Evolutionary conservation across 2,888 invertebrate genomes (phyloP).

Genomic region (Antitype chi): DNA sequence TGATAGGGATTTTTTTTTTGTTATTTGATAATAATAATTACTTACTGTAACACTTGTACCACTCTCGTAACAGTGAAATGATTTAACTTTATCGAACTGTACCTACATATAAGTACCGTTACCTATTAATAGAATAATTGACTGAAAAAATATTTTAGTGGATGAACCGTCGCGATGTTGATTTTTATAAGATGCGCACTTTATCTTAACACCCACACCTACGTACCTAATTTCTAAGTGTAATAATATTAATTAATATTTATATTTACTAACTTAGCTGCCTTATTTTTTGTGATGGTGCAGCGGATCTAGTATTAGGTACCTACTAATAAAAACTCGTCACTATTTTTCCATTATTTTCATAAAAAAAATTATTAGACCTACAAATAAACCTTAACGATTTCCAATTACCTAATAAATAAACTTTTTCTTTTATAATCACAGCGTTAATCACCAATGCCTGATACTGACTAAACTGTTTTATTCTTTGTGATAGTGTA

Average conservation of each 20-base stretch:
- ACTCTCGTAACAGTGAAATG: too few species aligned
- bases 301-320: not conserved
- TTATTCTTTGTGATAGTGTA: not conserved
- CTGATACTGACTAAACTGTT: not conserved
- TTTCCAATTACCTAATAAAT: too few species aligned
- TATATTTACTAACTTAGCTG: not conserved
- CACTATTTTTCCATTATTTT: not conserved
- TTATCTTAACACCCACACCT: not conserved
- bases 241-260: not conserved
- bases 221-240: not conserved
- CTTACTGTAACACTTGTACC: not conserved
- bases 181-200: not conserved
- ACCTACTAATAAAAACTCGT: too few species aligned
- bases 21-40: slow-evolving; percentile 23
- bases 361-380: not conserved
- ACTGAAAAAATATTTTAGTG: not conserved
- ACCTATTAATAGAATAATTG: not conserved
- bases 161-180: not conserved
- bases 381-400: too few species aligned
- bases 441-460: too few species aligned
- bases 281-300: not conserved
- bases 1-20: slow-evolving; percentile 22
- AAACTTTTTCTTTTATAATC: too few species aligned
- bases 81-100: not conserved
- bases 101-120: too few species aligned